A percentile compares a stretch with the other conserved stretches of the same genome.
These are phyloP conservation scores for Lacanobia wlatinum DNA, from an alignment of 2,888 invertebrate species.

Conservation along the genomic window DNA sequence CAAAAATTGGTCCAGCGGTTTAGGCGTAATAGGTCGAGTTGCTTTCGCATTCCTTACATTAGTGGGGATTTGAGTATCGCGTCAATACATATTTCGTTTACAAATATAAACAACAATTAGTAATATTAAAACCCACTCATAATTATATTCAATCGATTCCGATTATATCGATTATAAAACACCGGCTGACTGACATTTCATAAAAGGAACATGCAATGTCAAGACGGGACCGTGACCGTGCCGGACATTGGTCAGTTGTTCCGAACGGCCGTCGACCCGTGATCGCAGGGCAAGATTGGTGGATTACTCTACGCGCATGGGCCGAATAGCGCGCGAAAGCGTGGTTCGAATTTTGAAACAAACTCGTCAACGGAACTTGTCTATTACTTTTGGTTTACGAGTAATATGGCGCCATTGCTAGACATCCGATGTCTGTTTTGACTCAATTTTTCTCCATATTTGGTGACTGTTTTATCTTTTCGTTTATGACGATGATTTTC, in stretches of 20 bases:
- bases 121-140: background rate
- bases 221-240: slow-evolving; percentile 83
- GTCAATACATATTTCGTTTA: background rate
- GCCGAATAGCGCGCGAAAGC: slow-evolving; percentile 74
- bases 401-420: slow-evolving; percentile 41
- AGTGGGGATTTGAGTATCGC: too few species aligned
- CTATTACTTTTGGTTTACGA: slow-evolving; percentile 53
- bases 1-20: background rate
- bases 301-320: slow-evolving; percentile 79
- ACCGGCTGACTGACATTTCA: slow-evolving; percentile 63
- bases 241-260: slow-evolving; percentile 79
- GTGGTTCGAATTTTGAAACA: slow-evolving; percentile 78
- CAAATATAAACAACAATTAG: background rate
- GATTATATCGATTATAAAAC: slow-evolving; percentile 54
- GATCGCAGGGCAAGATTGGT: slow-evolving; percentile 77
- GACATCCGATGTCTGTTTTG: slow-evolving; percentile 27
- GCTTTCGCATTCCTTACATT: background rate
- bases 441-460: background rate
- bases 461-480: background rate
- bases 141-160: slow-evolving; percentile 48
- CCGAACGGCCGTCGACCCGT: slow-evolving; percentile 76
- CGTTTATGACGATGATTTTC: slow-evolving; percentile 2
- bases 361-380: slow-evolving; percentile 68
- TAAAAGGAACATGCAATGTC: slow-evolving; percentile 80
- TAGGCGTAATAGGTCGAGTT: background rate